A percentile compares a stretch with the other conserved stretches of the same genome.
Conservation (phyloP, 2,797 vertebrate genomes). For the Nyctibius grandis region DNA sequence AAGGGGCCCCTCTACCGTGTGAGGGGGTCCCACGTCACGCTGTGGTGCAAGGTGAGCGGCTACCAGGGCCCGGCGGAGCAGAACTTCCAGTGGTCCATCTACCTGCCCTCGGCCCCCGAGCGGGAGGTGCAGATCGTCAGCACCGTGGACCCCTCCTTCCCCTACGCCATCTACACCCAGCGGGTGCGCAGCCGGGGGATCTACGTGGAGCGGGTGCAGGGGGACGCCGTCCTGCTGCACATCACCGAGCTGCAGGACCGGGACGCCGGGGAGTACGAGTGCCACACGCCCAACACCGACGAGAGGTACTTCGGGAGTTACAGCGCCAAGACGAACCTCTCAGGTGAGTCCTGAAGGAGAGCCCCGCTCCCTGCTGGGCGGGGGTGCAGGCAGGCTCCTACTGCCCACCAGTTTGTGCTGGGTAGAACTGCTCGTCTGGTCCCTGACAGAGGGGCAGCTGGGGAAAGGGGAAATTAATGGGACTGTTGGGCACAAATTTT, state of each 20-base stretch:
- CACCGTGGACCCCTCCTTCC: constrained; percentile 81
- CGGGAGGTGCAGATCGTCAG: constrained; percentile 88
- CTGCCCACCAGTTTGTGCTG: rapidly evolving
- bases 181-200: constrained; percentile 81
- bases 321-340: constrained; percentile 67
- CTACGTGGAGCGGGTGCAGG: constrained; percentile 83
- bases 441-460: not conserved
- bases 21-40: constrained; percentile 71
- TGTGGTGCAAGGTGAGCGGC: constrained; percentile 79
- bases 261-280: constrained; percentile 89
- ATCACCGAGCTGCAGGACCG: constrained; percentile 82
- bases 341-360: constrained; percentile 71
- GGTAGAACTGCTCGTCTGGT: not conserved
- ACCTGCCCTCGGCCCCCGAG: constrained; percentile 72
- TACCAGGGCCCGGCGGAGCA: constrained; percentile 69
- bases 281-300: constrained; percentile 83
- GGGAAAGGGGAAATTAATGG: not conserved
- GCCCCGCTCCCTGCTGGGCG: rapidly evolving
- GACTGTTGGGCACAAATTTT: not conserved
- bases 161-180: constrained; percentile 80
- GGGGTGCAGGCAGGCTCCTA: rapidly evolving
- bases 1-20: constrained; percentile 70
- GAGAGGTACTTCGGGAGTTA: constrained; percentile 74
- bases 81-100: constrained; percentile 92
- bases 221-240: constrained; percentile 83